A percentile compares a stretch with the other conserved stretches of the same genome.
These are phyloP conservation scores for Dryomyza anilis DNA, from an alignment of 2,888 invertebrate genomes.

Conservation along the genomic window DNA sequence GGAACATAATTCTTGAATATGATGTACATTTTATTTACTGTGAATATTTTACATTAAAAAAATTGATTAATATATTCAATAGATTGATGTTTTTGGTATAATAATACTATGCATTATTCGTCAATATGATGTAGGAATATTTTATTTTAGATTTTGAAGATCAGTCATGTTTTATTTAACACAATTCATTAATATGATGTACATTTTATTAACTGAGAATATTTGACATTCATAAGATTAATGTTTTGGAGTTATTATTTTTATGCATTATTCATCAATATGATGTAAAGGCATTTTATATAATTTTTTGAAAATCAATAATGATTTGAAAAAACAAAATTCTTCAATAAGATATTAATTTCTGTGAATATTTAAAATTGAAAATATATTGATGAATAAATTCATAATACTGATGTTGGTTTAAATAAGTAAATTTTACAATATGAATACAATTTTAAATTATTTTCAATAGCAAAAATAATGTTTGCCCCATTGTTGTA, in stretches of 20 bases:
- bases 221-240: too few relatives aligned
- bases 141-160: too few relatives aligned
- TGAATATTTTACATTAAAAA: too few relatives aligned
- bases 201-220: too few relatives aligned
- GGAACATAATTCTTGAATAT: too few relatives aligned
- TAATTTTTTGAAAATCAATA: neutral
- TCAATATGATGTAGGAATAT: too few relatives aligned
- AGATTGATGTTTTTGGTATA: neutral
- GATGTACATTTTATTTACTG: too few relatives aligned
- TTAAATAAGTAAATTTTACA: neutral
- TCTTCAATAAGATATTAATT: neutral
- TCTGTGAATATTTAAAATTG: neutral
- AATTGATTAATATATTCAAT: neutral
- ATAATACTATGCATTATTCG: neutral
- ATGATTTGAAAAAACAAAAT: neutral
- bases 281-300: neutral
- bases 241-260: neutral
- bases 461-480: neutral
- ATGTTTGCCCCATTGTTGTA: too few relatives aligned
- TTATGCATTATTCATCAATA: neutral
- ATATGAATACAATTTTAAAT: neutral
- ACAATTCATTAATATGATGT: too few relatives aligned
- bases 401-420: neutral
- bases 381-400: neutral
- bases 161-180: too few relatives aligned